Evolutionary conservation across 1,140 invertebrate genomes (phyloP), one percentile per base, ranked within the genome.

Genomic region (Ceratitis capitata): DNA sequence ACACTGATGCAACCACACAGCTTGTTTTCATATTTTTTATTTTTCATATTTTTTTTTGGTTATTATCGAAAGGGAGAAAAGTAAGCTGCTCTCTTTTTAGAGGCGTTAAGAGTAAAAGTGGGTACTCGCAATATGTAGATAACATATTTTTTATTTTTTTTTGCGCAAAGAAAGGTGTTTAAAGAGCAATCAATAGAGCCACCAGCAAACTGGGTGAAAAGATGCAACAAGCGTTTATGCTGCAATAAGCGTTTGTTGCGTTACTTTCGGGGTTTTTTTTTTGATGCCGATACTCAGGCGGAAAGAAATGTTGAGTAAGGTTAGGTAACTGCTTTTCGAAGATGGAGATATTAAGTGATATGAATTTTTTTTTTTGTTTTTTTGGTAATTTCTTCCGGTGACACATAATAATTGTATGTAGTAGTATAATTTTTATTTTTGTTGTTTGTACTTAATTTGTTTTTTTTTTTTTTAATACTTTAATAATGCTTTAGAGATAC

Each of bases 141-240:
- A 5, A n/a, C n/a, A n/a, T n/a, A n/a, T 56, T 56, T 5, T 7
- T 23, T n/a, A 5, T 56, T 6, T 56, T 56, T 56, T 19, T 56
- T 56, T 56, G 51, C 39, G 32, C 39, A 19, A 19, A 6, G 2
- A 61, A 56, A n/a, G 4, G 32, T 19, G n/a, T 64, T 5, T 26
- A 64, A 64, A 35, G 58, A 16, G 58, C 9, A 14, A 35, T n/a
- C n/a, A n/a, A n/a, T n/a, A n/a, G n/a, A 29, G 29, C 10, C 29
- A n/a, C n/a, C n/a, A n/a, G n/a, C n/a, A 23, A n/a, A 26, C 0
- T 42, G 64, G 14, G 35, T 10, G 64, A 39, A 78, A n/a, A 78
- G 69, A 78, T 78, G 69, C 69, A 78, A 42, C 69, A 78, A 78
- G 69, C 69, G 39, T 45, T 78, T 78, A 42, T 78, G 69, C n/a